Evolutionary conservation across 2,888 invertebrate species (phyloP).

Genomic region (Gisinianus flammeolus): DNA sequence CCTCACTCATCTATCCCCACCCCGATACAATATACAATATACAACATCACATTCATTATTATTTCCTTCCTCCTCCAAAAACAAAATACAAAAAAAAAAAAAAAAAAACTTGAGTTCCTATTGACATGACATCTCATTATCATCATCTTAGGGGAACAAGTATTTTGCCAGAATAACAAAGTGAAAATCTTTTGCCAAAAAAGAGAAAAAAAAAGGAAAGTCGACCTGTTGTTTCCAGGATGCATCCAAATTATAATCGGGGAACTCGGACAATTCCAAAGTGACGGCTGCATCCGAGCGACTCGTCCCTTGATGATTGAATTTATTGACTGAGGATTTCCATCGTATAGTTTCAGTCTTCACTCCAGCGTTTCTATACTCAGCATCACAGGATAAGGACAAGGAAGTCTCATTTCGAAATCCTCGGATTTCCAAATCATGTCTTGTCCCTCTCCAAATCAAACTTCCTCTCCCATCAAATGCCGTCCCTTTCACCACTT

Average conservation of each 20-base stretch:
- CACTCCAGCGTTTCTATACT: conserved; percentile 36
- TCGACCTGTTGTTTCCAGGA: conserved; percentile 70
- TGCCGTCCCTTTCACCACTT: neutral
- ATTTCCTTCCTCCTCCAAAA: too few relatives aligned
- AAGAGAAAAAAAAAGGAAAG: neutral
- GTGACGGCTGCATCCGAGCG: conserved; percentile 71
- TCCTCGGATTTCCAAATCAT: conserved; percentile 41
- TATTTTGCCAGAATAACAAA: too few relatives aligned
- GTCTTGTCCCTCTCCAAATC: conserved; percentile 7
- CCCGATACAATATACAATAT: conserved; percentile 32
- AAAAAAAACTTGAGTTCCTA: conserved; percentile 1
- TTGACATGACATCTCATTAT: neutral
- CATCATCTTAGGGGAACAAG: neutral
- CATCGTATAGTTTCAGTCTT: conserved; percentile 42
- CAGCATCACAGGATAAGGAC: conserved; percentile 32
- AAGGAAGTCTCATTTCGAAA: conserved; percentile 42
- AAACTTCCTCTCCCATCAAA: conserved; percentile 42
- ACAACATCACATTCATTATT: neutral
- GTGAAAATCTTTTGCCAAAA: too few relatives aligned
- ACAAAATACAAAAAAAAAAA: too few relatives aligned
- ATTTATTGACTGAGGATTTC: conserved; percentile 64
- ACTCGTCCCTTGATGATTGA: conserved; percentile 62
- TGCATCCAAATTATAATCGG: conserved; percentile 73
- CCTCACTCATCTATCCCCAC: conserved; percentile 47
- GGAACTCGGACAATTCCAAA: conserved; percentile 77